A percentile compares a stretch with the other conserved stretches of the same genome.
Evolutionary conservation across 2,113 vertebrate species (phyloP).

Genomic region (Ptychochromis oligacanthus): DNA sequence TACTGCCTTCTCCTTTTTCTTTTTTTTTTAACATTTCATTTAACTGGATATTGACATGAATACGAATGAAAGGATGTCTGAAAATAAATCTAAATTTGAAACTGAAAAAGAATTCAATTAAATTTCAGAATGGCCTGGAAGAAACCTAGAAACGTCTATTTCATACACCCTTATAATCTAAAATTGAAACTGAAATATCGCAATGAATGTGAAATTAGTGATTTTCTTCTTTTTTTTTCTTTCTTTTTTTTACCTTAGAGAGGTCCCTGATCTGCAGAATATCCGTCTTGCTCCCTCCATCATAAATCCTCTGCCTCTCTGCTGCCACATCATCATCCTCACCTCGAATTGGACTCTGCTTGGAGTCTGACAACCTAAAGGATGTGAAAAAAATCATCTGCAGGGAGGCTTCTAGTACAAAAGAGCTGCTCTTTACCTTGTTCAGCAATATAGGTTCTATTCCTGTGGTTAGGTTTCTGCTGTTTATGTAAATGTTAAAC

Average conservation of each 20-base stretch:
- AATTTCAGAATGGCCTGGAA: background rate
- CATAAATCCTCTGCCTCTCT: conserved; percentile 88
- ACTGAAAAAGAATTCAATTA: background rate
- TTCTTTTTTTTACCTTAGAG: conserved; percentile 83
- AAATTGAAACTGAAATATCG: background rate
- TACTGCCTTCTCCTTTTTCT: background rate
- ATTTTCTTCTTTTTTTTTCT: too few species aligned
- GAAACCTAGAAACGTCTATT: background rate
- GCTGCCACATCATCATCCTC: conserved; percentile 92
- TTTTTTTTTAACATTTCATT: background rate
- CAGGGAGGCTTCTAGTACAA: background rate
- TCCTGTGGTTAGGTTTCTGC: background rate
- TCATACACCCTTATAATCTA: background rate
- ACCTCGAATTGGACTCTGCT: conserved; percentile 61
- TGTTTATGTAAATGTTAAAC: background rate
- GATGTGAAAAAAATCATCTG: background rate
- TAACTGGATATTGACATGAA: background rate
- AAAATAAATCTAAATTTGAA: conserved; percentile 4
- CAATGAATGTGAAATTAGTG: background rate
- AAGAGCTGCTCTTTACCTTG: background rate
- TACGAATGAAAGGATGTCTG: background rate
- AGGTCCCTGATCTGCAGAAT: conserved; percentile 89
- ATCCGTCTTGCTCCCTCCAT: conserved; percentile 84
- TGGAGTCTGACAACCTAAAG: conserved; percentile 72
- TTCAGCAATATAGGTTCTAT: background rate